Base-by-base conservation (phyloP, 2,888 invertebrate genomes). In the Trisateles emortualis region DNA sequence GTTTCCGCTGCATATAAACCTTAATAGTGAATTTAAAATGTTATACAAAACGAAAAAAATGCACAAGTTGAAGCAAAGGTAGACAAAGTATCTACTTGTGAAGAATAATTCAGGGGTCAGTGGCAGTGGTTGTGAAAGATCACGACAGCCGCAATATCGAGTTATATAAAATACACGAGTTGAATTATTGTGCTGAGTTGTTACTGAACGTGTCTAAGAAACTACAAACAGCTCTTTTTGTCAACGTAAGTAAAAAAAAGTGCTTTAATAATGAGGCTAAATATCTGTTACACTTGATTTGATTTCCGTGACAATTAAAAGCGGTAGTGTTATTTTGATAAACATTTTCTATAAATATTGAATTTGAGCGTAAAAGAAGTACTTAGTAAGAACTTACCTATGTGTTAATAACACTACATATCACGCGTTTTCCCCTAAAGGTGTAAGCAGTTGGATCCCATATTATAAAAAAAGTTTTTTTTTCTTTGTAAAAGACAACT, bases 81-180 rank as follows among this genome's bases (percentile, higher is more conserved):
- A 46, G 6, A 1, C n/a, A 11, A 26, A 43, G 45, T 63, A n/a
- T n/a, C n/a, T n/a, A 69, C 43, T 43, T 39, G 24, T 46, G 52
- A 67, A 61, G 70, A 64, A 61, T 19, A 43, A 46, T 48, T 44
- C 74, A 72, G 68, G 75, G 76, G 79, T 78, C 78, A 68, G 47
- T 57, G 40, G 48, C 14, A 52, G 38, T 48, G 54, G 64, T 91
- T 90, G 88, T 81, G 89, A 87, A 89, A 92, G 77, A 83, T 41
- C 44, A 58, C 59, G 52, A 48, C 66, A 59, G 67, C 75, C 69
- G 88, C 90, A 88, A 90, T 76, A 76, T 64, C 65, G 60, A 74
- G 85, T 90, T 90, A 90, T 92, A 92, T 91, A 92, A 92, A 91
- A 85, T 79, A 87, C 81, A 83, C 70, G 81, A 80, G 69, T 78